Evolutionary conservation across 2,888 invertebrate species (phyloP).

Genomic region (Buathra laborator): DNA sequence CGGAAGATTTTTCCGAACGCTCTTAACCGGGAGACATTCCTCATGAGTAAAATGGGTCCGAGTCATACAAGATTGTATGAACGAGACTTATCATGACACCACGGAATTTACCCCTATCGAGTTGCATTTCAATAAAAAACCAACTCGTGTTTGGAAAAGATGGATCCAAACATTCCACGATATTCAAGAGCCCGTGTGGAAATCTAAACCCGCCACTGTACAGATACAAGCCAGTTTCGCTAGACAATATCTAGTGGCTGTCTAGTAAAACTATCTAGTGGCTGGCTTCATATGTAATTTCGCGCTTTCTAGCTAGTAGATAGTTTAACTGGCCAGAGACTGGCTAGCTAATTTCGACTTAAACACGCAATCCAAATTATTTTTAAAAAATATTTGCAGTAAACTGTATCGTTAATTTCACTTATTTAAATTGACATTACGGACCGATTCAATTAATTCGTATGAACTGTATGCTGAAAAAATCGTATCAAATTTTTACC

Average conservation of each 20-base stretch:
- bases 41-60: too few species aligned
- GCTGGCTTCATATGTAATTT: too few species aligned
- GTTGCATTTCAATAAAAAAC: not conserved
- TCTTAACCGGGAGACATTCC: not conserved
- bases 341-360: too few species aligned
- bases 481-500: not conserved
- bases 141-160: not conserved
- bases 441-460: not conserved
- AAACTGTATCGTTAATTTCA: too few species aligned
- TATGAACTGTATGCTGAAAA: not conserved
- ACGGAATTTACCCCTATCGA: slow-evolving; percentile 9
- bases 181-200: not conserved
- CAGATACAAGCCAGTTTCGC: too few species aligned
- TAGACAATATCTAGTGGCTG: too few species aligned
- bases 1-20: not conserved
- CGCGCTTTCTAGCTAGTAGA: too few species aligned
- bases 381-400: too few species aligned
- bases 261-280: too few species aligned
- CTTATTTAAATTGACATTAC: not conserved
- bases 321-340: too few species aligned
- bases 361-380: not conserved
- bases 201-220: too few species aligned
- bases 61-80: slow-evolving; percentile 21
- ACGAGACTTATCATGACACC: slow-evolving; percentile 4
- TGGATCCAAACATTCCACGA: not conserved